These are phyloP conservation scores for Bicyclus anynana DNA, from an alignment of 1,140 invertebrate genomes.

Conservation along the genomic window DNA sequence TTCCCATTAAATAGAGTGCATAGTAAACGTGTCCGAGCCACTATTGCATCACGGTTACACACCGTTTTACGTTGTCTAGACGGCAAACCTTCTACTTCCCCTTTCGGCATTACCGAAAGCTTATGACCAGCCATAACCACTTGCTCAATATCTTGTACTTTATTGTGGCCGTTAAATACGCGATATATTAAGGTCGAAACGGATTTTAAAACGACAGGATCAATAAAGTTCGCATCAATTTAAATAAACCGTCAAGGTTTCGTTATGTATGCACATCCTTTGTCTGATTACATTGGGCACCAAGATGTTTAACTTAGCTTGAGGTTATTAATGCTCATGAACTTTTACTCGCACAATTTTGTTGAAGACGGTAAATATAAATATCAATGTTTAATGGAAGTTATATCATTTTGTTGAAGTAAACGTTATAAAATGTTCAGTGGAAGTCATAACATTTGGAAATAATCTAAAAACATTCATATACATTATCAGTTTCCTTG, in stretches of 20 bases:
- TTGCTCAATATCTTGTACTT: not conserved
- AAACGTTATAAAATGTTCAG: too few species aligned
- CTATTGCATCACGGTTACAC: not conserved
- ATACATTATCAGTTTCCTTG: too few species aligned
- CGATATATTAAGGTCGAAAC: not conserved
- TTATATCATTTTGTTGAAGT: too few species aligned
- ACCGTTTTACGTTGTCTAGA: constrained; percentile 14
- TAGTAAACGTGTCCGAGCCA: not conserved
- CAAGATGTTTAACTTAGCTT: too few species aligned
- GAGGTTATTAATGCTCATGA: too few species aligned
- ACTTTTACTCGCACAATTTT: too few species aligned
- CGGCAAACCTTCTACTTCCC: constrained; percentile 18
- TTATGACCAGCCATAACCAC: not conserved
- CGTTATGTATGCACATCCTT: not conserved
- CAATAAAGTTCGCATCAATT: constrained; percentile 22
- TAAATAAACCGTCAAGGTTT: constrained; percentile 4
- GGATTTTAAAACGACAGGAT: not conserved
- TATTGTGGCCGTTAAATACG: not conserved
- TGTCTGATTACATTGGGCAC: not conserved
- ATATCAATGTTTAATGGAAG: too few species aligned
- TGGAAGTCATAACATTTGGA: too few species aligned
- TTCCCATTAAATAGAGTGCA: not conserved
- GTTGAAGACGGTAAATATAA: too few species aligned
- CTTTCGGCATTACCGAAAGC: constrained; percentile 12
- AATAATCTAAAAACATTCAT: too few species aligned